Base-by-base conservation (phyloP, 2,113 vertebrate species). In the Crotalus helleri region DNA sequence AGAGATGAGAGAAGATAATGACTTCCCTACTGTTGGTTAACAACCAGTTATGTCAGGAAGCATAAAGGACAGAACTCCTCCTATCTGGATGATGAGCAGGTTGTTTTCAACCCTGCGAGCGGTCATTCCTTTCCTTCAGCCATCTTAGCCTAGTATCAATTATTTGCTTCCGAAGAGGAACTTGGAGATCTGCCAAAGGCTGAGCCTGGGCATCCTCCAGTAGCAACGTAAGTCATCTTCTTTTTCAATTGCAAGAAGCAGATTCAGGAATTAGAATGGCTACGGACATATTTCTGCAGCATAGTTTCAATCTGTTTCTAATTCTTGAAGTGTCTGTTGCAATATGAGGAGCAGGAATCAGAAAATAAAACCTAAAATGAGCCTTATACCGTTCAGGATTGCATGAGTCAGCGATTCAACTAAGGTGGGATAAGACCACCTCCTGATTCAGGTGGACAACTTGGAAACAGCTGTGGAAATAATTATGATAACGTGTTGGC, bases 131-230 rank as follows among this genome's bases (percentile, higher is more conserved):
- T 90, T 92, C 53, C 88, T 92, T 85, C 64, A 90, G 64, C 53
- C 92, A 90, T 85, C 92, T 90, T 88, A 90, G 88, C 88, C 69
- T 85, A 90, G 58, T 69, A 89, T 74, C 88, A 85, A 85, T 90
- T 92, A 85, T 69, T 90, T 4, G 92, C 26, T 92, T 92, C 92
- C 55, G 26, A 90, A 88, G 88, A 92, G 92, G 54, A 92, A 92
- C 92, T 90, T 85, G 92, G 92, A 90, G 92, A 74, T 59, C 88
- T 90, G 92, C 92, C 92, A 90, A 92, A 90, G 69, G n/a, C 54
- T 85, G 54, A 85, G 33, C 54, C 53, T 92, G 44, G 74, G 69
- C 58, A 17, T 64, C 64, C 69, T 92, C 85, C 58, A 88, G 49
- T 39, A 92, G 88, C 54, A 85, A 90, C 5, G 21, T 74, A 90